phyloP scores from a whole-genome alignment of 2,888 invertebrate species.

The Endotricha flammealis region DNA sequence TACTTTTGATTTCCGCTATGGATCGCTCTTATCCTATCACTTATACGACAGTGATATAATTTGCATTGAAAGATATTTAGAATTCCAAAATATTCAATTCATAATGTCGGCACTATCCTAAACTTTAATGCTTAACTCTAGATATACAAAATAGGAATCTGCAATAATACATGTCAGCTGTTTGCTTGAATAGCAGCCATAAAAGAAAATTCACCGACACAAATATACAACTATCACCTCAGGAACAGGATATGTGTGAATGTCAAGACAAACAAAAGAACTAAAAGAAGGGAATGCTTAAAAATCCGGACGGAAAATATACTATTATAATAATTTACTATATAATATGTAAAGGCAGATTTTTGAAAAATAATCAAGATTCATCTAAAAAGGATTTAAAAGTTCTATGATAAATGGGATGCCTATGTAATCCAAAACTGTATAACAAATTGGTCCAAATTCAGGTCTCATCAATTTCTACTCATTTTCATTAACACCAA shows the following conservation, averaged over 20 bases:
- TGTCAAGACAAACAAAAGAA: conserved; percentile 14
- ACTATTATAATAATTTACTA: conserved; percentile 19
- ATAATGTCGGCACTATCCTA: conserved; percentile 28
- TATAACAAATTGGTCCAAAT: conserved; percentile 48
- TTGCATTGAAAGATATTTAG: conserved; percentile 40
- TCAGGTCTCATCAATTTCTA: conserved; percentile 47
- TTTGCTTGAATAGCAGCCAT: conserved; percentile 19
- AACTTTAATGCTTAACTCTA: conserved; percentile 60
- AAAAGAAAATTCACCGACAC: conserved; percentile 12
- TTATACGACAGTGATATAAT: conserved; percentile 43
- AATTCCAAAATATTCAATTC: conserved; percentile 39
- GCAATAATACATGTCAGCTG: conserved; percentile 51
- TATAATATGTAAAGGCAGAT: no score
- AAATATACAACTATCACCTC: conserved; percentile 25
- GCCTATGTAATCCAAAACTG: conserved; percentile 3
- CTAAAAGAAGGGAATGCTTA: conserved; percentile 12
- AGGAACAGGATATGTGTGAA: conserved; percentile 37
- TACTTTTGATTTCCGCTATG: conserved; percentile 25
- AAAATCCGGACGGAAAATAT: conserved; percentile 48
- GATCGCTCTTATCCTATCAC: conserved; percentile 41
- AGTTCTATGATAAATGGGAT: conserved; percentile 11
- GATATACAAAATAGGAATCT: conserved; percentile 72
- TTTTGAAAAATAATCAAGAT: no score
- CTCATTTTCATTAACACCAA: conserved; percentile 45
- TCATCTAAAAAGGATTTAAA: no score